phyloP scores from a whole-genome alignment of 2,797 vertebrate species.

The Protosalanx chinensis region DNA sequence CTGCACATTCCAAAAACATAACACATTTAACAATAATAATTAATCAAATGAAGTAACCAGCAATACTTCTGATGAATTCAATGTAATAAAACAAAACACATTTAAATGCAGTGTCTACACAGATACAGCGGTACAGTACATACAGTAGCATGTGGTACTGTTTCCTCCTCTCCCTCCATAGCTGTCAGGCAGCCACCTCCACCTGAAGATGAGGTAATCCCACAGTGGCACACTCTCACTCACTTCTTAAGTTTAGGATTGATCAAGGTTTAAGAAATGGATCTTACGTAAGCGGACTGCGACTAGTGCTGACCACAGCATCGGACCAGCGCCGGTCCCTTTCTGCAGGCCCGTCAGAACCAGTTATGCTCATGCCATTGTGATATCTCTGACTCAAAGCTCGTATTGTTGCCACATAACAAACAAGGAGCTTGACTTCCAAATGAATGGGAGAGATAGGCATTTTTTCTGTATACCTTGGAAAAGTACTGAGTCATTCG shows the following conservation, averaged over 20 bases:
- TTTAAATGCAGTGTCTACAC: neutral
- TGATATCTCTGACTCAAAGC: conserved; percentile 29
- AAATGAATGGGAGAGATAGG: neutral
- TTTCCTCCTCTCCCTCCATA: conserved; percentile 38
- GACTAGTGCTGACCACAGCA: neutral
- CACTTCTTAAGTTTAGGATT: conserved; percentile 28
- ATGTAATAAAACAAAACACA: no score
- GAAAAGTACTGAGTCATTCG: neutral
- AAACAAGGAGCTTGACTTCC: neutral
- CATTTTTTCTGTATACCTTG: neutral
- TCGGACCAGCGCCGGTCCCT: neutral
- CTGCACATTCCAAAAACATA: no score
- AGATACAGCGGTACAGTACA: neutral
- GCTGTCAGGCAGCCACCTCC: conserved; percentile 15
- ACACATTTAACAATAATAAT: no score
- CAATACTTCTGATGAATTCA: no score
- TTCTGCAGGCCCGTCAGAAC: neutral
- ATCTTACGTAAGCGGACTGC: conserved; percentile 37
- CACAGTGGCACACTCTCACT: conserved; percentile 17
- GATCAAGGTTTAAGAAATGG: conserved; percentile 35
- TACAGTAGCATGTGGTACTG: neutral
- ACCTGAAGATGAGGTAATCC: conserved; percentile 25
- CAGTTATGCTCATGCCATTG: conserved; percentile 3
- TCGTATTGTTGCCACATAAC: conserved; percentile 24
- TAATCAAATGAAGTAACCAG: no score